These are phyloP conservation scores for Ceyx erithaca DNA, from an alignment of 2,797 vertebrate genomes.

Conservation along the genomic window DNA sequence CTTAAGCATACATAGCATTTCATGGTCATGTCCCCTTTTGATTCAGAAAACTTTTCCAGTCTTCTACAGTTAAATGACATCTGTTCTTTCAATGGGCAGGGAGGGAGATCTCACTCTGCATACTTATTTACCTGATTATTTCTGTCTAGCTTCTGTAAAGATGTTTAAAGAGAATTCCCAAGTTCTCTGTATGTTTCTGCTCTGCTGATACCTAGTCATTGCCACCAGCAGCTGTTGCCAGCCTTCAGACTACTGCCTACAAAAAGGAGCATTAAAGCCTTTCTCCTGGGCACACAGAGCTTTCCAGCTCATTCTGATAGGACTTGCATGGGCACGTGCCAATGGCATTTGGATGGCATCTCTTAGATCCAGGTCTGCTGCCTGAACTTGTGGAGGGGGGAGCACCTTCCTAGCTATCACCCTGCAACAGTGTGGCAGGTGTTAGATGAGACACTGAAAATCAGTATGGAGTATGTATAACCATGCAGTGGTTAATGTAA, in stretches of 20 bases:
- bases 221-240: neutral
- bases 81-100: fast-evolving
- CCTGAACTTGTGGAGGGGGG: neutral
- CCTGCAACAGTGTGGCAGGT: neutral
- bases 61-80: neutral
- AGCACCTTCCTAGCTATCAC: fast-evolving
- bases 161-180: neutral
- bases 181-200: neutral
- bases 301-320: neutral
- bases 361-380: neutral
- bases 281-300: neutral
- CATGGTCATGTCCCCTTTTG: neutral
- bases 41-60: neutral
- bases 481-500: neutral
- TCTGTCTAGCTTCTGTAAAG: neutral
- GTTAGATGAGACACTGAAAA: neutral
- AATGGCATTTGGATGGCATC: neutral
- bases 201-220: fast-evolving
- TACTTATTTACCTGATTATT: neutral
- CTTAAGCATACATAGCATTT: neutral
- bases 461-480: neutral
- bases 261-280: neutral
- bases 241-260: neutral
- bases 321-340: neutral
- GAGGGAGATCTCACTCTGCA: neutral